A percentile compares a stretch with the other conserved stretches of the same genome.
phyloP scores from a whole-genome alignment of 2,113 vertebrate genomes.

The Clarias magur region DNA sequence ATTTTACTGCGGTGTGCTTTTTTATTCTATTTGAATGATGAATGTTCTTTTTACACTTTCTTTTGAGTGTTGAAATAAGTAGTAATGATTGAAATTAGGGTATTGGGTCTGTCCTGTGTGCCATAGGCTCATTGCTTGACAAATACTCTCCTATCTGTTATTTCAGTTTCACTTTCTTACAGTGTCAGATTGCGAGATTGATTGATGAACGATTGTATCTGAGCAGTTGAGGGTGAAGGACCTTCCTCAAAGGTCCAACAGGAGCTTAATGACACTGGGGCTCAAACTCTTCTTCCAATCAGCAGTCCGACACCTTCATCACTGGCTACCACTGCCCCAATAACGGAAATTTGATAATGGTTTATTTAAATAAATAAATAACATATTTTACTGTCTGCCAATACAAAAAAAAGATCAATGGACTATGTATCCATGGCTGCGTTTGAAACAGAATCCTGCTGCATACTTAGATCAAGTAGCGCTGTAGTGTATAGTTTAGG shows the following conservation, averaged over 20 bases:
- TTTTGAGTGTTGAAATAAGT: not conserved
- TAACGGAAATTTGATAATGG: not conserved
- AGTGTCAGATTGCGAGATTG: too few relatives aligned
- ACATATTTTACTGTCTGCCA: not conserved
- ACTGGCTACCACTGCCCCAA: too few relatives aligned
- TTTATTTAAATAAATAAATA: not conserved
- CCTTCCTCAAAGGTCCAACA: too few relatives aligned
- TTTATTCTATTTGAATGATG: not conserved
- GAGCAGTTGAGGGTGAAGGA: too few relatives aligned
- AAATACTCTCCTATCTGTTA: too few relatives aligned
- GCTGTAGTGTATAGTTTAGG: not conserved
- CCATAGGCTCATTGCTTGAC: too few relatives aligned
- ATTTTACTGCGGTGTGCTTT: not conserved
- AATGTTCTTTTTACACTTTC: not conserved
- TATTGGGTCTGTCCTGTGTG: too few relatives aligned
- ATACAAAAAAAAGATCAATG: not conserved
- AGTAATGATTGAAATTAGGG: not conserved
- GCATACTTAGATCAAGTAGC: not conserved
- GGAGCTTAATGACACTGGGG: too few relatives aligned
- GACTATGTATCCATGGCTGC: not conserved
- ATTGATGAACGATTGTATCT: too few relatives aligned
- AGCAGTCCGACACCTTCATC: too few relatives aligned
- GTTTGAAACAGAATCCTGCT: not conserved
- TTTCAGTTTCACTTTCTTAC: too few relatives aligned
- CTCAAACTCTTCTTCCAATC: too few relatives aligned